Evolutionary conservation across 2,797 vertebrate genomes (phyloP).

Genomic region (Gymnoscopelus braueri): DNA sequence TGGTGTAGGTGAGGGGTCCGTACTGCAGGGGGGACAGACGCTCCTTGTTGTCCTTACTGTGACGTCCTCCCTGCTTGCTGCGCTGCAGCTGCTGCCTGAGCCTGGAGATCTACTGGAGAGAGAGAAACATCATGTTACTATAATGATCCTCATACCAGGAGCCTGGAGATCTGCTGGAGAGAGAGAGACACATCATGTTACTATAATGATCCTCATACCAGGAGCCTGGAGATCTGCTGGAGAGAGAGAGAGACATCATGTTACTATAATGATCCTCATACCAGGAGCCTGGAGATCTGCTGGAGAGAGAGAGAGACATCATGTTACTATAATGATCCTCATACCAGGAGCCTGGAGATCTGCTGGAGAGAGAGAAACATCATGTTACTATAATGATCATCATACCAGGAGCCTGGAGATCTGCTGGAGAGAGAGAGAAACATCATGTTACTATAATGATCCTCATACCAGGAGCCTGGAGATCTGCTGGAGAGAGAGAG

Average conservation of each 20-base stretch:
- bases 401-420: conserved; percentile 82
- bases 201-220: too few species aligned
- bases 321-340: too few species aligned
- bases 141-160: too few species aligned
- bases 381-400: too few species aligned
- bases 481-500: conserved; percentile 78
- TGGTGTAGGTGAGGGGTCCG: conserved; percentile 66
- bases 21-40: conserved; percentile 83
- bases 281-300: conserved; percentile 86
- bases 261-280: too few species aligned
- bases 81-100: conserved; percentile 88
- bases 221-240: conserved; percentile 87
- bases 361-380: conserved; percentile 57
- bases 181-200: not conserved
- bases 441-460: too few species aligned
- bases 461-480: conserved; percentile 75
- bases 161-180: not conserved
- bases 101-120: conserved; percentile 84
- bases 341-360: conserved; percentile 83
- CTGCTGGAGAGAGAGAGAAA: conserved; percentile 68
- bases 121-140: not conserved
- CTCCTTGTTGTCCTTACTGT: conserved; percentile 83
- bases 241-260: not conserved
- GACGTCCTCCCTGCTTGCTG: conserved; percentile 85
- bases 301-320: conserved; percentile 15